phyloP scores from a whole-genome alignment of 1,140 invertebrate genomes.

The Drosophila arawakana region DNA sequence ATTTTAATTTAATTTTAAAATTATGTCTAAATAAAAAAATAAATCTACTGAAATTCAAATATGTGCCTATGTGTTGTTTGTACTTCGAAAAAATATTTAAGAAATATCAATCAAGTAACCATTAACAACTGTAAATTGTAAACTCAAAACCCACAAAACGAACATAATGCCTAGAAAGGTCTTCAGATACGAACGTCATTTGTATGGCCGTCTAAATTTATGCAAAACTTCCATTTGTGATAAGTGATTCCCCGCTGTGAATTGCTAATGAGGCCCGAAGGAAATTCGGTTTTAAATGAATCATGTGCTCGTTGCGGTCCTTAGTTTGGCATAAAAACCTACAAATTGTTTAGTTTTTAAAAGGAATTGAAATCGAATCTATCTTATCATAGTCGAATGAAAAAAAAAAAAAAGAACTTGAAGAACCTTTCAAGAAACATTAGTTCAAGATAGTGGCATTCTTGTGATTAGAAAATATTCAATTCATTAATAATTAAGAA shows the following conservation, averaged over 20 bases:
- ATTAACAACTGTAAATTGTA: neutral
- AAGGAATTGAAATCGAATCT: slow-evolving; percentile 14
- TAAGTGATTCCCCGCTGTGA: slow-evolving; percentile 37
- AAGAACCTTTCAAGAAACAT: slow-evolving; percentile 30
- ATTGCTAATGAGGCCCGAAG: slow-evolving; percentile 33
- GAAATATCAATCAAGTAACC: slow-evolving; percentile 10
- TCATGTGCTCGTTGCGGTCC: slow-evolving; percentile 28
- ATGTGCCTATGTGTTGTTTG: too few relatives aligned
- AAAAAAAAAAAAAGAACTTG: slow-evolving; percentile 3
- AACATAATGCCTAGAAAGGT: slow-evolving; percentile 3
- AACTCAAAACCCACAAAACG: neutral
- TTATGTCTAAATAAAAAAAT: too few relatives aligned
- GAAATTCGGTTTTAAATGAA: neutral
- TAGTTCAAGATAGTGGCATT: slow-evolving; percentile 9
- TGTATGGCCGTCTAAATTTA: slow-evolving; percentile 33
- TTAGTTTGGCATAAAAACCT: slow-evolving; percentile 8
- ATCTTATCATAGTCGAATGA: slow-evolving; percentile 15
- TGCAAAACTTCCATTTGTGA: slow-evolving; percentile 48
- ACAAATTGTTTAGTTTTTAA: slow-evolving; percentile 1
- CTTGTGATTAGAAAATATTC: slow-evolving; percentile 22
- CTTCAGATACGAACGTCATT: neutral
- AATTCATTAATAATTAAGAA: slow-evolving; percentile 35
- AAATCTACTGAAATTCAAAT: too few relatives aligned
- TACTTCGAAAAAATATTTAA: neutral
- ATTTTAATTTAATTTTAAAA: slow-evolving; percentile 6